These are phyloP conservation scores for Cercopithecus mona DNA, from an alignment of 2,113 vertebrate species.

Conservation along the genomic window DNA sequence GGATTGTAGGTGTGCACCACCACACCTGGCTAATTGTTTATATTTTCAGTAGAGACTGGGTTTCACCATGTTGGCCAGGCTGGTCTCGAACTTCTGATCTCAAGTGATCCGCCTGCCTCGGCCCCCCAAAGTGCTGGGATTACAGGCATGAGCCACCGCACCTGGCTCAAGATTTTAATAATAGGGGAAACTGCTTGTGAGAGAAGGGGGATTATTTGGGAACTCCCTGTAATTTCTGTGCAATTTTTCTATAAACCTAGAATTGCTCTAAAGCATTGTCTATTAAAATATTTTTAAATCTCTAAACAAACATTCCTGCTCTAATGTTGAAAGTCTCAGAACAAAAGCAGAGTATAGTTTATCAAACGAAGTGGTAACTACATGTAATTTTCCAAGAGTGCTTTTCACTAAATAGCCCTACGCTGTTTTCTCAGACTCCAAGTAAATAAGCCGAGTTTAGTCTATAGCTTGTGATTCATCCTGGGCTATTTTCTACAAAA, in stretches of 20 bases:
- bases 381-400: slow-evolving; percentile 59
- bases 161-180: not conserved
- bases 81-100: too few relatives aligned
- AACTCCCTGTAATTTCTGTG: not conserved
- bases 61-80: too few relatives aligned
- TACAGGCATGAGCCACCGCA: too few relatives aligned
- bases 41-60: too few relatives aligned
- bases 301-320: not conserved
- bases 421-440: slow-evolving; percentile 44
- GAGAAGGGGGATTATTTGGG: not conserved
- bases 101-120: too few relatives aligned
- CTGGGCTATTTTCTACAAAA: slow-evolving; percentile 58
- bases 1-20: too few relatives aligned
- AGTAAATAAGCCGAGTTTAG: slow-evolving; percentile 44
- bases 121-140: too few relatives aligned
- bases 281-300: not conserved
- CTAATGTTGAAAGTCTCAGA: slow-evolving; percentile 39
- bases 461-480: slow-evolving; percentile 51
- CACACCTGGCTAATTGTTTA: too few relatives aligned
- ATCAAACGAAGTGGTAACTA: slow-evolving; percentile 47
- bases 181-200: not conserved
- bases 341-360: slow-evolving; percentile 17
- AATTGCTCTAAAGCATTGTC: not conserved
- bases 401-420: slow-evolving; percentile 51
- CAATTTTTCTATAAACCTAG: slow-evolving; percentile 13